Conservation (phyloP, 1,140 invertebrate species). For the Microplitis mediator region DNA sequence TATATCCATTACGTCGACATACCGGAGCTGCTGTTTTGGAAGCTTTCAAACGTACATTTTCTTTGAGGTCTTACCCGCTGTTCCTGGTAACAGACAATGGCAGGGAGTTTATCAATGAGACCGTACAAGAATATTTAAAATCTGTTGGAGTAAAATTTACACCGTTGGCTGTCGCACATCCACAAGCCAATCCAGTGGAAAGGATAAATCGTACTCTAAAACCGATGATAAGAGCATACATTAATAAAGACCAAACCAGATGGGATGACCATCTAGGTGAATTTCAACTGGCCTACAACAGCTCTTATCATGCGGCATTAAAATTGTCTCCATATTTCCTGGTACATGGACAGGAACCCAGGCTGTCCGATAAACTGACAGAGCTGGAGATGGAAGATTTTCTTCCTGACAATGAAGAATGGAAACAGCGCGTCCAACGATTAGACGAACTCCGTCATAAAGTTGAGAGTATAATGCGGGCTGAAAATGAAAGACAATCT, state of each 20-base stretch:
- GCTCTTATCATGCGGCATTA: not conserved
- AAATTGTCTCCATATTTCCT: not conserved
- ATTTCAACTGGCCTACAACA: not conserved
- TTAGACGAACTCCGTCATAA: too few species aligned
- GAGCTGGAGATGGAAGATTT: too few species aligned
- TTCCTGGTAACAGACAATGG: constrained; percentile 22
- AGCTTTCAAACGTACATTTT: constrained; percentile 8
- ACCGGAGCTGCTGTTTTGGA: constrained; percentile 12
- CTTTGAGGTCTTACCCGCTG: constrained; percentile 11
- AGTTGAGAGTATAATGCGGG: too few species aligned
- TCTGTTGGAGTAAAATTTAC: not conserved
- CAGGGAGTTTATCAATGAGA: constrained; percentile 11
- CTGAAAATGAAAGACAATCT: too few species aligned
- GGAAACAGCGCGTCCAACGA: too few species aligned
- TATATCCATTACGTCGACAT: constrained; percentile 4
- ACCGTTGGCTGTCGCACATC: not conserved
- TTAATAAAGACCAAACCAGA: constrained; percentile 1
- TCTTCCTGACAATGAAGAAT: too few species aligned
- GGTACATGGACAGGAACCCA: not conserved
- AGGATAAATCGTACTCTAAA: constrained; percentile 14
- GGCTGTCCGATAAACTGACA: too few species aligned
- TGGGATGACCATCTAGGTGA: not conserved
- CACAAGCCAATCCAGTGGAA: constrained; percentile 25
- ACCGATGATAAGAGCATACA: constrained; percentile 11
- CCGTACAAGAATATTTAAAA: not conserved